Percentiles rank a stretch among this genome's conserved stretches.
Evolutionary conservation across 37 sponge, comb jelly and placozoan genomes (phyloP).

Genomic region (Cladorhizidae sp.): DNA sequence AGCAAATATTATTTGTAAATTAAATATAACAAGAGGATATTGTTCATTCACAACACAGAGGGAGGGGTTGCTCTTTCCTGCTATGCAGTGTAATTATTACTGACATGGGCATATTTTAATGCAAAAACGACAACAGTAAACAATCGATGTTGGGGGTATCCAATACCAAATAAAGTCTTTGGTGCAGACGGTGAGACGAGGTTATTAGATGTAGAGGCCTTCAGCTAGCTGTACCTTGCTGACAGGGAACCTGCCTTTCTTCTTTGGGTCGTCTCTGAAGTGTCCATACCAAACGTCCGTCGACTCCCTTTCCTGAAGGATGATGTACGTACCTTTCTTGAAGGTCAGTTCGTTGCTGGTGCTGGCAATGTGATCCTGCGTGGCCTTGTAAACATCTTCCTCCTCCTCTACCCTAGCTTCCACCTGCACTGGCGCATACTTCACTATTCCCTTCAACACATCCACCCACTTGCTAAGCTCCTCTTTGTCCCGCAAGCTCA

Average conservation of each 20-base stretch:
- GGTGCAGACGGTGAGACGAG: too few species aligned
- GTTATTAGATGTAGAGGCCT: constrained; percentile 38
- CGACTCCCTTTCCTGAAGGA: constrained; percentile 15
- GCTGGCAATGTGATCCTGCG: constrained; percentile 33
- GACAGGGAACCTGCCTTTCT: constrained; percentile 46
- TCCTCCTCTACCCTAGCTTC: neutral
- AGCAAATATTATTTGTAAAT: neutral
- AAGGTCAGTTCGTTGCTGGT: constrained; percentile 29
- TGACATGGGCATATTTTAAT: too few species aligned
- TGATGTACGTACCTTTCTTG: constrained; percentile 33
- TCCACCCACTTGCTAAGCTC: constrained; percentile 32
- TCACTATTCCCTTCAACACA: constrained; percentile 12
- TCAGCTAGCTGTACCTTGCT: constrained; percentile 37
- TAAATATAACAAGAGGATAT: too few species aligned
- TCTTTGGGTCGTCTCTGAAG: constrained; percentile 8
- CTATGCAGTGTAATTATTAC: too few species aligned
- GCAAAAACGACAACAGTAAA: too few species aligned
- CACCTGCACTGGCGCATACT: constrained; percentile 3
- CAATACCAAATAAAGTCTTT: too few species aligned
- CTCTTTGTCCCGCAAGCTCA: constrained; percentile 11
- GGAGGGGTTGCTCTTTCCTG: too few species aligned
- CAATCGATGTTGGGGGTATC: too few species aligned
- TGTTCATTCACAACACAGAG: too few species aligned
- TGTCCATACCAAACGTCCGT: constrained; percentile 42
- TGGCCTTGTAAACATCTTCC: constrained; percentile 31